Percentiles rank a stretch among this genome's conserved stretches.
Conservation (phyloP, 2,797 vertebrate species). For the Tolypeutes matacus region DNA sequence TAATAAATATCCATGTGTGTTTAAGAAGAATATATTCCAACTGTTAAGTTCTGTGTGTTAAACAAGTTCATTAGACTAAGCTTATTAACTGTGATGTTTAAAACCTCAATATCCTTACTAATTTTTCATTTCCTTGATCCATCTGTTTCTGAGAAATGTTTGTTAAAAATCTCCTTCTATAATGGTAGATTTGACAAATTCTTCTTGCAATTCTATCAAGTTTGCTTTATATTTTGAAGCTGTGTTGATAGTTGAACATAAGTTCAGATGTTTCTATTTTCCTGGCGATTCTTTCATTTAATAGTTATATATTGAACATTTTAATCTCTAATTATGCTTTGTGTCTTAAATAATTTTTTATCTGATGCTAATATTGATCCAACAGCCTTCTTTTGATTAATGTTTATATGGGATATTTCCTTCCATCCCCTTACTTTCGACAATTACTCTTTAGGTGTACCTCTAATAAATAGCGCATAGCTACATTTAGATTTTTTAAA, state of each 20-base stretch:
- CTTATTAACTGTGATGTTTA: slow-evolving; percentile 21
- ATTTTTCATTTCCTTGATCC: slow-evolving; percentile 34
- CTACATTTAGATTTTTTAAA: not conserved
- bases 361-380: not conserved
- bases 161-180: slow-evolving; percentile 44
- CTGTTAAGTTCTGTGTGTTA: not conserved
- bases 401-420: not conserved
- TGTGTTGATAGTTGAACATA: not conserved
- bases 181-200: not conserved
- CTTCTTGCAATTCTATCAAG: not conserved
- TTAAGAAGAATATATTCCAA: slow-evolving; percentile 21
- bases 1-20: not conserved
- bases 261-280: slow-evolving; percentile 17
- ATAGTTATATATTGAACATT: not conserved
- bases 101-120: not conserved
- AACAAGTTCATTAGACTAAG: slow-evolving; percentile 7
- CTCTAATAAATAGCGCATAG: not conserved
- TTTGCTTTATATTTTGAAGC: slow-evolving; percentile 52
- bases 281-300: not conserved
- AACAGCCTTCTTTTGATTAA: not conserved
- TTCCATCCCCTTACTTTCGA: not conserved
- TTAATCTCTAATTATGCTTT: not conserved
- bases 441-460: not conserved
- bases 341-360: not conserved
- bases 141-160: slow-evolving; percentile 35